Base-by-base conservation (phyloP, 2,888 invertebrate genomes). In the Ophioninae sp. region DNA sequence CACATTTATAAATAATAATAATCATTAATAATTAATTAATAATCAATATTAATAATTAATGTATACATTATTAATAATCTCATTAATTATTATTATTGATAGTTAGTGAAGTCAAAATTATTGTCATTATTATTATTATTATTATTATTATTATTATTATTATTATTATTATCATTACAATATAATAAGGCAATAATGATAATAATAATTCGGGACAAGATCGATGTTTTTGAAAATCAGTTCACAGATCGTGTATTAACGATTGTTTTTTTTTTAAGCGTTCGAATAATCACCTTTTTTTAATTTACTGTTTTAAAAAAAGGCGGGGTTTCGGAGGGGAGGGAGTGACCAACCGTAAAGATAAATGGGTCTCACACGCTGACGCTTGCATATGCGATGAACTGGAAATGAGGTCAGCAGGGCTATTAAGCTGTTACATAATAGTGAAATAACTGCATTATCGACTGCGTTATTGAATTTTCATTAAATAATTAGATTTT, bases 361-460 rank as follows among this genome's bases (percentile, higher is more conserved):
- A 61, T 21, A 50, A 78, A 69, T 69, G 21, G 62, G 23, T 39
- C 30, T 67, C 57, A 69, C 56, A 82, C 69, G 77, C 50, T 69
- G 69, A 78, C 61, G 62, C 67, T 59, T 61, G 65, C 61, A 61
- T 30, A 76, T 62, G 56, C 65, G 61, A 83, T 70, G 81, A 78
- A 70, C 64, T 61, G 39, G 30, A 64, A 83, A 81, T 17, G 72
- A 75, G 84, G 84, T 76, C 84, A 79, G 61, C 56, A 56, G 56
- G 67, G 64, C 81, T 70, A 75, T 84, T 81, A 79, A 57, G 62
- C 75, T 68, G 75, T 75, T 81, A 67, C 75, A 81, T 84, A 84
- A 84, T 79, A 70, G 21, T 20, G 65, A 79, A 75, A 81, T 72
- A 67, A 50, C 61, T 62, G 56, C 75, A 70, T 81, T 62, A 56